phyloP scores from a whole-genome alignment of 2,888 invertebrate genomes.

The Cosmia pyralina region DNA sequence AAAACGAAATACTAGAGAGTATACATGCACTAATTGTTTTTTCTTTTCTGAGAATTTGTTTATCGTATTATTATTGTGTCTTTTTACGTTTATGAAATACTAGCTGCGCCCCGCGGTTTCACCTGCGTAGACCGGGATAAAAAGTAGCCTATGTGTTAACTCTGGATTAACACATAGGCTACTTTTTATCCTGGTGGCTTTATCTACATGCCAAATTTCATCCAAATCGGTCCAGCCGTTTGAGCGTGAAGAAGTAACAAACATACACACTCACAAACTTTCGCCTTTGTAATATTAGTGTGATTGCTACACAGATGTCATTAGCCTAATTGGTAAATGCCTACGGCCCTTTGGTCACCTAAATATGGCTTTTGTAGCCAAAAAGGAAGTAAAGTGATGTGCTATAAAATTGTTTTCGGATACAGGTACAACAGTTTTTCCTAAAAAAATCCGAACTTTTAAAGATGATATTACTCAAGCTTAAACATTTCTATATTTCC shows the following conservation, averaged over 20 bases:
- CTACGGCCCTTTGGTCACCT: background rate
- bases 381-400: background rate
- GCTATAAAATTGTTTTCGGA: background rate
- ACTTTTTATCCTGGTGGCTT: too few relatives aligned
- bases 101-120: too few relatives aligned
- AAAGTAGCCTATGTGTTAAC: too few relatives aligned
- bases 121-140: too few relatives aligned
- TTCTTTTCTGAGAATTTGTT: conserved; percentile 26
- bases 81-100: conserved; percentile 24
- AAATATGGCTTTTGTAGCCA: background rate
- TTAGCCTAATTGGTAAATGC: conserved; percentile 42
- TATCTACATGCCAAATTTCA: too few relatives aligned
- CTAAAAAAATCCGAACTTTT: background rate
- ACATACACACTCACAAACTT: too few relatives aligned
- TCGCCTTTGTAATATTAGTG: too few relatives aligned
- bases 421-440: background rate
- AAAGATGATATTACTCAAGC: background rate
- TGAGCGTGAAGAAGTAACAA: too few relatives aligned
- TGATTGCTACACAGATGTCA: conserved; percentile 22
- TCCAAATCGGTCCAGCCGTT: too few relatives aligned
- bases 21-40: conserved; percentile 38
- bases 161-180: too few relatives aligned
- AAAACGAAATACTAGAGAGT: conserved; percentile 21
- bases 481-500: background rate
- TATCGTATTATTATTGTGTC: conserved; percentile 14